Conservation (phyloP, 2,113 vertebrate genomes). For the Sapajus apella region DNA sequence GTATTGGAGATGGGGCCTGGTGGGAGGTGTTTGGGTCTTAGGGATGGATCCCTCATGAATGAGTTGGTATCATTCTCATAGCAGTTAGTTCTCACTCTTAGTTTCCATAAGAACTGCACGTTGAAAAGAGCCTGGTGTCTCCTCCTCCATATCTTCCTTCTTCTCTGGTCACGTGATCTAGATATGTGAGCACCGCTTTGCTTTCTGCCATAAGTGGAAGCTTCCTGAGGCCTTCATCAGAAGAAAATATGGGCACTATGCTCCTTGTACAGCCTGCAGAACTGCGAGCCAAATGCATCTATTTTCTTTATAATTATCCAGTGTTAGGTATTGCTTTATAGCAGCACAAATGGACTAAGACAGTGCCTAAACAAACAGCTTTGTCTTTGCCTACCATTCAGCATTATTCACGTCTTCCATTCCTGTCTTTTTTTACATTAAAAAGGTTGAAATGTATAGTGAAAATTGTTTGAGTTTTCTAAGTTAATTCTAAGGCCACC, state of each 20-base stretch:
- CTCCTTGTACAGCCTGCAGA: background rate
- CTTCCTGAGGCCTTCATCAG: background rate
- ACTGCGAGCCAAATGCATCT: background rate
- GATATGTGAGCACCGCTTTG: background rate
- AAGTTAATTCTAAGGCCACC: background rate
- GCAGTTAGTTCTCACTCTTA: background rate
- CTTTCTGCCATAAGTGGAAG: background rate
- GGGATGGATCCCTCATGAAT: background rate
- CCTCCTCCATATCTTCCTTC: background rate
- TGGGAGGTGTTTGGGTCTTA: background rate
- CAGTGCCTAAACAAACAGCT: background rate
- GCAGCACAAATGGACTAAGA: background rate
- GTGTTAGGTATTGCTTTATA: background rate
- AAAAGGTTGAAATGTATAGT: background rate
- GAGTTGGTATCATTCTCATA: background rate
- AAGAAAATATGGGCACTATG: background rate
- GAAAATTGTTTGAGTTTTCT: background rate
- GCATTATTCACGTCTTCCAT: background rate
- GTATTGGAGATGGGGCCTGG: background rate
- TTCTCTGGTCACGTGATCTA: background rate
- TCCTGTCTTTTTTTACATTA: background rate
- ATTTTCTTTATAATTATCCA: background rate
- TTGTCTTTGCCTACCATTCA: background rate
- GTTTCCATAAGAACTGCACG: background rate
- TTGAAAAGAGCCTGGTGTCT: background rate